A percentile compares a stretch with the other conserved stretches of the same genome.
Evolutionary conservation across 2,797 vertebrate species (phyloP).

Genomic region (Enteromius anoplus): DNA sequence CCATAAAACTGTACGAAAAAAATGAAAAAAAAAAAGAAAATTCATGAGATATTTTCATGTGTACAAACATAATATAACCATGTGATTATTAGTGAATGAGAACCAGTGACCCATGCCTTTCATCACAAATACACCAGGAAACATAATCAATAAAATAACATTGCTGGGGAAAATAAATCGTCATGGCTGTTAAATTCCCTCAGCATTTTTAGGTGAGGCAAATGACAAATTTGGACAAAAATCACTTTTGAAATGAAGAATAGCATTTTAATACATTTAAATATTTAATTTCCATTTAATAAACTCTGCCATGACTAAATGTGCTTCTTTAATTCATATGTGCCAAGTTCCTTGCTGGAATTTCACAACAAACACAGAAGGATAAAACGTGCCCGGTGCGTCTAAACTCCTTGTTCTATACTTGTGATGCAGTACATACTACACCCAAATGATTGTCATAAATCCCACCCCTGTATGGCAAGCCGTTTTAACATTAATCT

Average conservation of each 20-base stretch:
- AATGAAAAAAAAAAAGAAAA: no score
- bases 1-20: no score
- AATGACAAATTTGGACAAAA: not conserved
- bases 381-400: not conserved
- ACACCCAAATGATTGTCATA: not conserved
- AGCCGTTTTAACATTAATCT: no score
- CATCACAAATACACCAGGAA: no score
- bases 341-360: not conserved
- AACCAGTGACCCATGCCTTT: no score
- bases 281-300: not conserved
- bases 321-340: not conserved
- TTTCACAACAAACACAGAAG: not conserved
- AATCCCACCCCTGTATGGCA: conserved; percentile 20
- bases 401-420: not conserved
- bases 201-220: no score
- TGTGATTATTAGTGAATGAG: no score
- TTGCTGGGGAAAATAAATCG: no score
- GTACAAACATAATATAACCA: no score
- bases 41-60: no score
- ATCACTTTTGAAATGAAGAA: not conserved
- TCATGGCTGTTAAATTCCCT: no score
- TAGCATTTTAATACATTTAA: not conserved
- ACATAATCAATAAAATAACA: no score
- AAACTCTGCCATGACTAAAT: not conserved
- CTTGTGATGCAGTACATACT: not conserved